Evolutionary conservation across 2,888 invertebrate genomes (phyloP).

Genomic region (Drosophila mercatorum): DNA sequence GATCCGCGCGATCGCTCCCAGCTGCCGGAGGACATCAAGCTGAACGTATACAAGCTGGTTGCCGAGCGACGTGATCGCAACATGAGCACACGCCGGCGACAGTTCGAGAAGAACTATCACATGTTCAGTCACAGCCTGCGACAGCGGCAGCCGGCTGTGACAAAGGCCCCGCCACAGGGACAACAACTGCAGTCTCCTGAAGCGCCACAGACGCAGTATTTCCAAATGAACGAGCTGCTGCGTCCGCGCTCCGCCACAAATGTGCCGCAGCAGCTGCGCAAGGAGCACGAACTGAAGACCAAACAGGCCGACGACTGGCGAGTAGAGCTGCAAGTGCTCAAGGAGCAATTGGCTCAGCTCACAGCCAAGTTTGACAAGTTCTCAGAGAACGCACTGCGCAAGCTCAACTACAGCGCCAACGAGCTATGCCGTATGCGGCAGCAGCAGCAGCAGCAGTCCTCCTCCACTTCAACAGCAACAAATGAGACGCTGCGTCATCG

Average conservation of each 20-base stretch:
- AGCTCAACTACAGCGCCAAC: constrained; percentile 78
- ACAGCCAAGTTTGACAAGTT: constrained; percentile 79
- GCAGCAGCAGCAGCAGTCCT: constrained; percentile 48
- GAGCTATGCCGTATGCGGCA: constrained; percentile 80
- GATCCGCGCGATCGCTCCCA: constrained; percentile 91
- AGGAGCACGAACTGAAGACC: constrained; percentile 66
- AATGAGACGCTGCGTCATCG: constrained; percentile 54
- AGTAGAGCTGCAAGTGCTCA: constrained; percentile 73
- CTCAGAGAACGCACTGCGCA: constrained; percentile 74
- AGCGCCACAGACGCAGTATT: constrained; percentile 30
- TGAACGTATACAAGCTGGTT: constrained; percentile 90
- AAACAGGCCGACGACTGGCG: constrained; percentile 75
- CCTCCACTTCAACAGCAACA: constrained; percentile 25
- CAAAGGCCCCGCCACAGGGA: constrained; percentile 13
- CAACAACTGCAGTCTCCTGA: constrained; percentile 13
- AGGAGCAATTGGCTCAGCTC: constrained; percentile 74
- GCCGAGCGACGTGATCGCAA: constrained; percentile 88
- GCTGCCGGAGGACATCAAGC: constrained; percentile 90
- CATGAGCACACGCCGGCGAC: constrained; percentile 85
- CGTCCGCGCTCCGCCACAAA: constrained; percentile 82
- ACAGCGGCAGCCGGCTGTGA: constrained; percentile 63
- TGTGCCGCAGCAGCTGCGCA: constrained; percentile 75
- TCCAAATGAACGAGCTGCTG: constrained; percentile 71
- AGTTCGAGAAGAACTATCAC: constrained; percentile 84
- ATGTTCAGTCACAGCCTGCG: constrained; percentile 80